phyloP scores from a whole-genome alignment of 1,140 invertebrate genomes.

The Sitodiplosis mosellana region DNA sequence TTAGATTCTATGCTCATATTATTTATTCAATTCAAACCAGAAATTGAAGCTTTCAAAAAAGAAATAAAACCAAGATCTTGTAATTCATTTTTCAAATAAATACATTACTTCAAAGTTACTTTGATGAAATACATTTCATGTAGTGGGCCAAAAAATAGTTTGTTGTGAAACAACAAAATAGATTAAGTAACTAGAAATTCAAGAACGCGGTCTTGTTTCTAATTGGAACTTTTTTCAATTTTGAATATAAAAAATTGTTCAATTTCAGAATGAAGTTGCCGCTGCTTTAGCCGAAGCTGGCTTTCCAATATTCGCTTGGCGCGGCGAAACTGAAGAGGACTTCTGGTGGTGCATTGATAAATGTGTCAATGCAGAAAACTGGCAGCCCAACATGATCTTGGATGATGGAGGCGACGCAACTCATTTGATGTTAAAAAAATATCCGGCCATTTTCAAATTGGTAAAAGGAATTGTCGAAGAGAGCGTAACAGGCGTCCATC shows the following conservation, averaged over 20 bases:
- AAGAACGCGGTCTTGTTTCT: too few relatives aligned
- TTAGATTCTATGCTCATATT: too few relatives aligned
- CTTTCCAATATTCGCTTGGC: slow-evolving; percentile 85
- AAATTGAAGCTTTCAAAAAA: too few relatives aligned
- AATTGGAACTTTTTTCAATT: too few relatives aligned
- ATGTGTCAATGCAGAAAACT: slow-evolving; percentile 60
- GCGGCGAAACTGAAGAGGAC: slow-evolving; percentile 89
- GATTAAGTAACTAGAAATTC: too few relatives aligned
- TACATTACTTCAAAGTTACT: too few relatives aligned
- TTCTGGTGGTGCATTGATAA: slow-evolving; percentile 99
- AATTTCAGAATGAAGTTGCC: slow-evolving; percentile 75
- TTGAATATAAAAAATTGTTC: not conserved
- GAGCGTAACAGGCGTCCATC: slow-evolving; percentile 92
- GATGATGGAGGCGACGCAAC: slow-evolving; percentile 97
- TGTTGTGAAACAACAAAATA: too few relatives aligned
- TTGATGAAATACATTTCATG: too few relatives aligned
- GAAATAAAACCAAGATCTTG: too few relatives aligned
- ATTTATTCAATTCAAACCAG: too few relatives aligned
- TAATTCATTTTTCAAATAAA: too few relatives aligned
- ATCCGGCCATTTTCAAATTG: slow-evolving; percentile 84
- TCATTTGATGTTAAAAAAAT: slow-evolving; percentile 92
- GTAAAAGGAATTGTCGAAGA: slow-evolving; percentile 97
- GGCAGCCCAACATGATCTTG: slow-evolving; percentile 98
- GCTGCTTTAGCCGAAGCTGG: slow-evolving; percentile 86
- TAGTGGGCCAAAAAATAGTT: too few relatives aligned